Conservation (phyloP, 1,140 invertebrate genomes). For the Acyrthosiphon pisum region DNA sequence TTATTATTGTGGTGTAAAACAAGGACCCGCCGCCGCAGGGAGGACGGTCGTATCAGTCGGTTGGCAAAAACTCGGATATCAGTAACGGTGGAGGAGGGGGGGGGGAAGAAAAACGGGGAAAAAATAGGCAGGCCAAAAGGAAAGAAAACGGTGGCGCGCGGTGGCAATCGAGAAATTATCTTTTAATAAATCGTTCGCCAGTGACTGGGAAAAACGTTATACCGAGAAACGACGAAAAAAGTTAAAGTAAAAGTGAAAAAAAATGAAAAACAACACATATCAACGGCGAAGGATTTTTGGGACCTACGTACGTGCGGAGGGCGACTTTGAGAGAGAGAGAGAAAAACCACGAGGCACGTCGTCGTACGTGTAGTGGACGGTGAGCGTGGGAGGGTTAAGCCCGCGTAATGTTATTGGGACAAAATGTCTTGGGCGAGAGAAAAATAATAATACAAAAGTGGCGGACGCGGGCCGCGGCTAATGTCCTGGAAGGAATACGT, state of each 20-base stretch:
- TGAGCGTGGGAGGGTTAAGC: background rate
- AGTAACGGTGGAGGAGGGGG: background rate
- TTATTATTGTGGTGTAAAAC: slow-evolving; percentile 38
- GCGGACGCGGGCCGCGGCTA: slow-evolving; percentile 48
- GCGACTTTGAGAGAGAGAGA: slow-evolving; percentile 29
- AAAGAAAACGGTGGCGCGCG: background rate
- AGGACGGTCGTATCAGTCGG: background rate
- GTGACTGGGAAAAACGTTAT: slow-evolving; percentile 51
- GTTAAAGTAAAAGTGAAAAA: background rate
- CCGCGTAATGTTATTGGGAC: slow-evolving; percentile 44
- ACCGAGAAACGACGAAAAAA: slow-evolving; percentile 21
- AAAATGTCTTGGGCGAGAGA: slow-evolving; percentile 56
- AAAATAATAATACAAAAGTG: slow-evolving; percentile 56
- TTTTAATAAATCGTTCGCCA: slow-evolving; percentile 43
- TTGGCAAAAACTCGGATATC: slow-evolving; percentile 32
- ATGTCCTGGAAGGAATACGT: slow-evolving; percentile 56
- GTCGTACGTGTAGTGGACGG: background rate
- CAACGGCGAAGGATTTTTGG: slow-evolving; percentile 21
- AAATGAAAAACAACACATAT: slow-evolving; percentile 32
- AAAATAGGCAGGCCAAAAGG: slow-evolving; percentile 12
- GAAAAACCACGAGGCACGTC: slow-evolving; percentile 33
- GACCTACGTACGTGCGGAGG: slow-evolving; percentile 2
- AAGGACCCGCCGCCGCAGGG: background rate
- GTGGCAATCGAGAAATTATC: slow-evolving; percentile 42
- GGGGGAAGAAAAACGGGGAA: background rate